Conservation (phyloP, 2,888 invertebrate species). For the Troglohyphantes excavatus region DNA sequence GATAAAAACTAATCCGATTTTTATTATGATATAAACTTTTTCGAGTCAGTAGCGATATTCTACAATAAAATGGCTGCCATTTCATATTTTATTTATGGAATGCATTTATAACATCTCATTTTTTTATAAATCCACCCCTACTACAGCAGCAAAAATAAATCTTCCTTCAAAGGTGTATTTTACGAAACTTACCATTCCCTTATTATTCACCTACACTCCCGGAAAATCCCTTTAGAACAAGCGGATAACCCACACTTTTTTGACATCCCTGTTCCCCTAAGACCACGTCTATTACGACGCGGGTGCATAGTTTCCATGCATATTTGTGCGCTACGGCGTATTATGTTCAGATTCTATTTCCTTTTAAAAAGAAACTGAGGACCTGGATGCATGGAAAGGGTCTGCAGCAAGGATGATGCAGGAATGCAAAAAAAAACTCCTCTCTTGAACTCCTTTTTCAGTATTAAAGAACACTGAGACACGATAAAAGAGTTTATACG, state of each 20-base stretch:
- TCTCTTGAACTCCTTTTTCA: conserved; percentile 21
- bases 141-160: too few relatives aligned
- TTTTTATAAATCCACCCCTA: too few relatives aligned
- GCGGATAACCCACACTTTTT: background rate
- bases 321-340: conserved; percentile 28
- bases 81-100: too few relatives aligned
- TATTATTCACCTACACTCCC: too few relatives aligned
- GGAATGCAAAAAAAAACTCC: conserved; percentile 29
- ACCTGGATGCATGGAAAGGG: background rate
- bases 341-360: conserved; percentile 44
- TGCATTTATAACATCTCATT: too few relatives aligned
- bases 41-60: too few relatives aligned
- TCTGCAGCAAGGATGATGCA: background rate
- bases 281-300: background rate
- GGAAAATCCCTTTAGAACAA: conserved; percentile 83
- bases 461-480: conserved; percentile 33
- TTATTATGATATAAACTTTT: too few relatives aligned
- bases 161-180: too few relatives aligned
- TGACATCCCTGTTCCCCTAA: background rate
- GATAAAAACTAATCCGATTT: too few relatives aligned
- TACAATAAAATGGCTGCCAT: too few relatives aligned
- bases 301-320: conserved; percentile 5
- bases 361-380: background rate
- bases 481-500: conserved; percentile 20
- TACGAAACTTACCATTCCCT: background rate